phyloP scores from a whole-genome alignment of 2,888 invertebrate genomes.

The Eulithis testata region DNA sequence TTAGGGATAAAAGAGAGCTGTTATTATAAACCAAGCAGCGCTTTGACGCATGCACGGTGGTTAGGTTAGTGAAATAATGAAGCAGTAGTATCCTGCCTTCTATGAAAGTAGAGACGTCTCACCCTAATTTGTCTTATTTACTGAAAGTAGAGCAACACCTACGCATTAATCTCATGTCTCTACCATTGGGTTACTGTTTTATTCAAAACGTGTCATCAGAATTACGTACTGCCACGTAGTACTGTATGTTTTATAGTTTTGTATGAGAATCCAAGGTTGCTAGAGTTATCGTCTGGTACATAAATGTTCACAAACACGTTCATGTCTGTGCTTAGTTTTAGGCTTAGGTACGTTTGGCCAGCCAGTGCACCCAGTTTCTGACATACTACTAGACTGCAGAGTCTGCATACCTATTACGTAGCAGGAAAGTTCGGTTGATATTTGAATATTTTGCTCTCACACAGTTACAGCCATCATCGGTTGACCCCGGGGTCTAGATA shows the following conservation, averaged over 20 bases:
- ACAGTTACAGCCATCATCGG: slow-evolving; percentile 14
- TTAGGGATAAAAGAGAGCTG: neutral
- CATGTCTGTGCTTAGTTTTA: too few species aligned
- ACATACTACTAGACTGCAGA: too few species aligned
- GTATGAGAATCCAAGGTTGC: too few species aligned
- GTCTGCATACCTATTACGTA: neutral
- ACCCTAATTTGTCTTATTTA: slow-evolving; percentile 24
- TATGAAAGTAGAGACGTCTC: slow-evolving; percentile 11
- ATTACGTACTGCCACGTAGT: neutral
- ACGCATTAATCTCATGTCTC: slow-evolving; percentile 16
- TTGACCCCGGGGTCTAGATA: slow-evolving; percentile 44
- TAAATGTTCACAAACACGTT: too few species aligned
- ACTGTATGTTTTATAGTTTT: too few species aligned
- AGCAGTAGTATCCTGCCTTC: neutral
- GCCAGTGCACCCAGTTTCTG: neutral
- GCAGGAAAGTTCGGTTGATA: slow-evolving; percentile 2
- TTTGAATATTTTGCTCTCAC: slow-evolving; percentile 34
- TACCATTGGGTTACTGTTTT: neutral
- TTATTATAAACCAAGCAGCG: neutral
- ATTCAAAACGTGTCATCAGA: neutral
- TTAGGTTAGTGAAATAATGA: neutral
- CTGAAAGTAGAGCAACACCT: slow-evolving; percentile 29
- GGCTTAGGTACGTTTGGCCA: too few species aligned
- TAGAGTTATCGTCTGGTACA: too few species aligned
- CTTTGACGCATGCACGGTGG: neutral